Base-by-base conservation (phyloP, 2,888 invertebrate species). In the Hoplodrina ambigua region DNA sequence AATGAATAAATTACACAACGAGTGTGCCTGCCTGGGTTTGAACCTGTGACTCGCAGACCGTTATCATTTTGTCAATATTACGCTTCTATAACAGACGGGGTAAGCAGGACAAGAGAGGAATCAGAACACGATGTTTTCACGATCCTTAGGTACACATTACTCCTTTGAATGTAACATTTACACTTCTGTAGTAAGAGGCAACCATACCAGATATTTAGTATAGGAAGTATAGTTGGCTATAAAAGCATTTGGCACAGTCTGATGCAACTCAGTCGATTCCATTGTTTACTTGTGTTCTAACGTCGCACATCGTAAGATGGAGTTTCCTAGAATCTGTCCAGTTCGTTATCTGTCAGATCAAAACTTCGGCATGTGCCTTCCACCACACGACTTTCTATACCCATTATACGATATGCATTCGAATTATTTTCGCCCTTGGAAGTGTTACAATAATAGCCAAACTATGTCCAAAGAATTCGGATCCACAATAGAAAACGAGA, bases 371-470 rank as follows among this genome's bases (percentile, higher is more conserved):
- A 86, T 80, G 74, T 74, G 74, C 58, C 82, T 90, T 25, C 84
- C 82, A 54, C 87, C 87, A 8, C 79, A 88, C 56, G 91, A 91
- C 55, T 78, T 88, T 20, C 71, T 88, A 19, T 78, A 83, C 37
- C 89, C 89, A n/a, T 85, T 84, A 52, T 87, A 85, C 66, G 85
- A 85, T 53, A 69, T 63, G 56, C 64, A 70, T 49, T 68, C 83
- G n/a, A 80, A 86, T 75, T 91, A 90, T 75, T 89, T 83, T 60
- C 85, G 90, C 58, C 90, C 89, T 6, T 91, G 90, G 91, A 87
- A 86, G 61, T 82, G 83, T 72, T 78, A 62, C 15, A 60, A 53
- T 30, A 81, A 77, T 19, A 37, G 37, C n/a, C 84, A 88, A 80
- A 79, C 62, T 57, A 67, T 68, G 49, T 72, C 74, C 11, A 87